Conservation (phyloP, 2,797 vertebrate species). For the Diplodus sargus region DNA sequence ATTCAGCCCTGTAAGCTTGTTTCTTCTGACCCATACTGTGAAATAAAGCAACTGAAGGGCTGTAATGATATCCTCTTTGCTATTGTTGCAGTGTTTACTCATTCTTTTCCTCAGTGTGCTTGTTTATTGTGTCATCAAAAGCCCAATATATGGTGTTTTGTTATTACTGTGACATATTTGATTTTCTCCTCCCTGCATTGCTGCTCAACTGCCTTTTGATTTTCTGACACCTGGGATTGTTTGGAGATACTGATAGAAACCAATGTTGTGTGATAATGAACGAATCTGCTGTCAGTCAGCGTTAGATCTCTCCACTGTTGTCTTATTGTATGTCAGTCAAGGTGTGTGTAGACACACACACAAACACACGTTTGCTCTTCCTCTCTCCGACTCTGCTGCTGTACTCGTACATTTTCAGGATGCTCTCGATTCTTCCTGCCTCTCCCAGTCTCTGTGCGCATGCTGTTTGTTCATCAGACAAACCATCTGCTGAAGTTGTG, state of each 20-base stretch:
- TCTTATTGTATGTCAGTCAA: conserved; percentile 61
- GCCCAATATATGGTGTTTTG: conserved; percentile 69
- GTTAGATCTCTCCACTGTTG: conserved; percentile 70
- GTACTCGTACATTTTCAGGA: conserved; percentile 43
- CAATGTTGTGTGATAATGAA: conserved; percentile 79
- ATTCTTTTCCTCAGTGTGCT: conserved; percentile 44
- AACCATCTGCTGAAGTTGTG: conserved; percentile 84
- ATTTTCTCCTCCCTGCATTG: conserved; percentile 61
- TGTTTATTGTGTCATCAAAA: conserved; percentile 71
- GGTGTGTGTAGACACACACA: conserved; percentile 18
- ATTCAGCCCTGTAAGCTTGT: conserved; percentile 70
- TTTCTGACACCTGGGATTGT: conserved; percentile 75
- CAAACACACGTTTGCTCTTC: conserved; percentile 31
- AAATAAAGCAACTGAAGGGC: conserved; percentile 61
- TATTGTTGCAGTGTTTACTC: conserved; percentile 40
- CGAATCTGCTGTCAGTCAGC: conserved; percentile 67
- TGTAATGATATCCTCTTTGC: conserved; percentile 66
- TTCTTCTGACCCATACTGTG: conserved; percentile 70
- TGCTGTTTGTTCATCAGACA: conserved; percentile 84
- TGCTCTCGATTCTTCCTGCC: conserved; percentile 41
- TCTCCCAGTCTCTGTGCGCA: conserved; percentile 60
- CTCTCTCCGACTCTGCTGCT: conserved; percentile 29
- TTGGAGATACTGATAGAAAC: conserved; percentile 66
- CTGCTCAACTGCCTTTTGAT: conserved; percentile 74
- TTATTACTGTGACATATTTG: conserved; percentile 77